phyloP scores from a whole-genome alignment of 1,140 invertebrate species.

The Anoplophora glabripennis region DNA sequence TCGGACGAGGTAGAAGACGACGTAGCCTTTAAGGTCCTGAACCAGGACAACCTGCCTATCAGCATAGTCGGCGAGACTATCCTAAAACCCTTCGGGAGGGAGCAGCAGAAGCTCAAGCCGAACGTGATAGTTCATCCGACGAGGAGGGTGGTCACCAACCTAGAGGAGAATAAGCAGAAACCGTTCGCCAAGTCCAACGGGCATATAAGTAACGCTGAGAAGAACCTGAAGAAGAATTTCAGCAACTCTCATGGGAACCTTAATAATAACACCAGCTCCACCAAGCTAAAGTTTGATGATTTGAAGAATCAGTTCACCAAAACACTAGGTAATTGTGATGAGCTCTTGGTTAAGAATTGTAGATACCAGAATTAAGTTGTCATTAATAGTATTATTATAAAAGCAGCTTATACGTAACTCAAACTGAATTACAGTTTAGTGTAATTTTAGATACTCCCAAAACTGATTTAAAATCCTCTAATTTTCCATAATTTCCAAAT shows the following conservation, averaged over 20 bases:
- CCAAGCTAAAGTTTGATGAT: constrained; percentile 40
- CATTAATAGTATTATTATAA: too few species aligned
- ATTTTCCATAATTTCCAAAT: too few species aligned
- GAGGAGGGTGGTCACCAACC: constrained; percentile 42
- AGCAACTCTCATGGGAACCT: constrained; percentile 52
- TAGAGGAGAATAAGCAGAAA: constrained; percentile 44
- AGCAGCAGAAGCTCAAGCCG: constrained; percentile 46
- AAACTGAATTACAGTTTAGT: too few species aligned
- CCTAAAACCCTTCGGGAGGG: constrained; percentile 44
- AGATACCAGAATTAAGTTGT: too few species aligned
- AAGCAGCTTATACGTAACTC: too few species aligned
- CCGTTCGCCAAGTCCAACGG: constrained; percentile 43
- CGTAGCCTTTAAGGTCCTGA: constrained; percentile 54
- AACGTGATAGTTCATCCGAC: constrained; percentile 54
- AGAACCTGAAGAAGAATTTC: constrained; percentile 38
- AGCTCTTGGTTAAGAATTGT: too few species aligned
- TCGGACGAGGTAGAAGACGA: constrained; percentile 32
- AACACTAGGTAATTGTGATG: constrained; percentile 34
- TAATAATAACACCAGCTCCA: constrained; percentile 37
- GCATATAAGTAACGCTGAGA: constrained; percentile 31
- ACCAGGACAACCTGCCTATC: constrained; percentile 48
- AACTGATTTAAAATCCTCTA: too few species aligned
- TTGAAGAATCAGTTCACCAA: constrained; percentile 54
- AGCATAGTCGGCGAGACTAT: constrained; percentile 42
- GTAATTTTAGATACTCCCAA: too few species aligned